Conservation (phyloP, 2,113 vertebrate species). For the Polypterus bichir region DNA sequence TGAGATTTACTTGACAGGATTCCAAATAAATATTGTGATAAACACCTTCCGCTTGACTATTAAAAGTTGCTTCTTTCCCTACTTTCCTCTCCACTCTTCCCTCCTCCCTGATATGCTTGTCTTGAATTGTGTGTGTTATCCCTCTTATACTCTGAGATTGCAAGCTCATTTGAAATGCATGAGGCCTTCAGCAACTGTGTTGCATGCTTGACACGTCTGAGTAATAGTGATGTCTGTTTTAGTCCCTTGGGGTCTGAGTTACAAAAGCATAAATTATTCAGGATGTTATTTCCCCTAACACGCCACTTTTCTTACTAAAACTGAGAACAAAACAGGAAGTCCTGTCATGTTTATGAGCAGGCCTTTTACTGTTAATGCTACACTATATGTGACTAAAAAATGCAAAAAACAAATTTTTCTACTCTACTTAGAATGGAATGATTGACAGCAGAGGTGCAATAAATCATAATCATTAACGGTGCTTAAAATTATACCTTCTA, state of each 20-base stretch:
- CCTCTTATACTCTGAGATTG: slow-evolving; percentile 23
- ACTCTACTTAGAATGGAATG: too few relatives aligned
- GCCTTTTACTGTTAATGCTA: not conserved
- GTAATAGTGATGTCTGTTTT: slow-evolving; percentile 37
- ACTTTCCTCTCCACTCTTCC: slow-evolving; percentile 4
- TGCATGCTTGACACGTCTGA: slow-evolving; percentile 33
- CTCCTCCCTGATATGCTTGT: not conserved
- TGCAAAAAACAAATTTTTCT: too few relatives aligned
- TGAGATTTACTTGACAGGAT: slow-evolving; percentile 2
- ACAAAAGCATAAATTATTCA: slow-evolving; percentile 54
- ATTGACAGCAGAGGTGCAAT: too few relatives aligned
- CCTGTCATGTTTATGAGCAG: slow-evolving; percentile 24
- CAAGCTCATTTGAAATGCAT: slow-evolving; percentile 38
- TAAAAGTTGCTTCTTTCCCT: not conserved
- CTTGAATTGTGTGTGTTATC: slow-evolving; percentile 5
- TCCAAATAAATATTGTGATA: slow-evolving; percentile 9
- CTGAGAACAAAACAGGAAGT: slow-evolving; percentile 31
- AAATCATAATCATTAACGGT: too few relatives aligned
- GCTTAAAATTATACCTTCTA: too few relatives aligned
- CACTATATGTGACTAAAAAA: too few relatives aligned
- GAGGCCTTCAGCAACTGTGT: slow-evolving; percentile 29
- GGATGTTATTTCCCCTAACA: slow-evolving; percentile 21
- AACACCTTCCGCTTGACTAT: not conserved
- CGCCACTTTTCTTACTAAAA: not conserved
- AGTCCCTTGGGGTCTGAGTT: slow-evolving; percentile 30